Percentiles rank a stretch among this genome's conserved stretches.
Conservation (phyloP, 2,797 vertebrate genomes). For the Botia kubotai region DNA sequence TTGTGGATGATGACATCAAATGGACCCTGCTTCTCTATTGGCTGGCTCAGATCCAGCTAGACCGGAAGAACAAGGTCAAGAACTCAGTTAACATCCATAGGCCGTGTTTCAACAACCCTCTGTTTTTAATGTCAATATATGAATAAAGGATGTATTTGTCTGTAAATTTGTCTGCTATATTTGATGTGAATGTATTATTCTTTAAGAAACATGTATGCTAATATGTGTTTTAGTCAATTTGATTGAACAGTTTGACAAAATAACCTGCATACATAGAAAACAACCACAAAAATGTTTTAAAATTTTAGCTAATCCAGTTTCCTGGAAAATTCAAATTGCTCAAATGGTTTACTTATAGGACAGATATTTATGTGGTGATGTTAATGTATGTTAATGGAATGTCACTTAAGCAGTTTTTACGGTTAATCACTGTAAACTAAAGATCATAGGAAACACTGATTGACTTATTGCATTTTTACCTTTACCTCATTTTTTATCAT, state of each 20-base stretch:
- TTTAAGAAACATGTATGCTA: not conserved
- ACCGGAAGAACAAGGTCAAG: conserved; percentile 45
- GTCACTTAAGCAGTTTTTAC: not conserved
- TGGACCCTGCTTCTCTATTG: conserved; percentile 94
- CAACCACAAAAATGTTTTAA: not conserved
- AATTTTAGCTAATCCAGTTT: not conserved
- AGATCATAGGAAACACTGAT: too few species aligned
- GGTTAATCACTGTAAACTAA: not conserved
- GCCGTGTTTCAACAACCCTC: not conserved
- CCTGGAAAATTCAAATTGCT: not conserved
- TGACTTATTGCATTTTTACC: too few species aligned
- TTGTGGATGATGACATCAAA: conserved; percentile 99
- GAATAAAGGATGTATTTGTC: conserved; percentile 4
- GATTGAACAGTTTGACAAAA: not conserved
- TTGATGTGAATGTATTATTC: not conserved
- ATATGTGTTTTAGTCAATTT: not conserved
- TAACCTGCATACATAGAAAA: not conserved
- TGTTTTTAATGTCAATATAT: conserved; percentile 20
- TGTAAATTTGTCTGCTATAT: not conserved
- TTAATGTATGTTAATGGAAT: not conserved
- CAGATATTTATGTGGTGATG: not conserved
- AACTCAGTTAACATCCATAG: conserved; percentile 47
- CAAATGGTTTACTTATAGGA: not conserved
- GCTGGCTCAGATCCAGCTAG: conserved; percentile 92
- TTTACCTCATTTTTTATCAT: too few species aligned